Evolutionary conservation across 2,888 invertebrate species (phyloP), one percentile per base, ranked within the genome.

Genomic region (Sphinx pinastri): DNA sequence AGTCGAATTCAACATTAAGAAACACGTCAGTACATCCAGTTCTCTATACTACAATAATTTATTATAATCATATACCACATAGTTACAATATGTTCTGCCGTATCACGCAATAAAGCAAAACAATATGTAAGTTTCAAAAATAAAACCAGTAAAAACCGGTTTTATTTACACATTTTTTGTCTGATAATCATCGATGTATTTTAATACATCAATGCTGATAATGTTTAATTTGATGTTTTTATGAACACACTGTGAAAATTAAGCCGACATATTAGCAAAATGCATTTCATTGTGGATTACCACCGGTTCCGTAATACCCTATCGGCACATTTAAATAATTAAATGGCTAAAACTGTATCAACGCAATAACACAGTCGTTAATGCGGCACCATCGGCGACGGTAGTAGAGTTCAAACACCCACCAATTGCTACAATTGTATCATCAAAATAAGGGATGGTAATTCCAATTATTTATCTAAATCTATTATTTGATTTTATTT

Each of bases 341-440:
- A 81, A 81, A 77, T 76, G 68, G 74, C 74, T 78, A 79, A 82
- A 75, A 77, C 77, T 67, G 73, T 76, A 83, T 82, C 81, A 84
- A 77, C 79, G 73, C 74, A 71, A 70, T 71, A 71, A 73, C 74
- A 72, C 74, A 69, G 47, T 63, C 77, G 73, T 76, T 81, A 82
- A 86, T 84, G 79, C 78, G 81, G 72, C 79, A 81, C 82, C 81
- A 88, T 90, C 87, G 86, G 83, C 82, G 81, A 79, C 74, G 74
- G 78, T 87, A 63, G 85, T 81, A 76, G 81, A 78, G 75, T 76
- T 82, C 84, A 87, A 88, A 90, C 88, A 90, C 89, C 87, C 84
- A 52, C 31, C 14, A 13, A 67, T 67, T 38, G 47, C 6, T 47
- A 63, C 47, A 47, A 63, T 63, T 51, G 16, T 67, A 5, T 49